Evolutionary conservation across 2,113 vertebrate species (phyloP).

Genomic region (Oryzias curvinotus): DNA sequence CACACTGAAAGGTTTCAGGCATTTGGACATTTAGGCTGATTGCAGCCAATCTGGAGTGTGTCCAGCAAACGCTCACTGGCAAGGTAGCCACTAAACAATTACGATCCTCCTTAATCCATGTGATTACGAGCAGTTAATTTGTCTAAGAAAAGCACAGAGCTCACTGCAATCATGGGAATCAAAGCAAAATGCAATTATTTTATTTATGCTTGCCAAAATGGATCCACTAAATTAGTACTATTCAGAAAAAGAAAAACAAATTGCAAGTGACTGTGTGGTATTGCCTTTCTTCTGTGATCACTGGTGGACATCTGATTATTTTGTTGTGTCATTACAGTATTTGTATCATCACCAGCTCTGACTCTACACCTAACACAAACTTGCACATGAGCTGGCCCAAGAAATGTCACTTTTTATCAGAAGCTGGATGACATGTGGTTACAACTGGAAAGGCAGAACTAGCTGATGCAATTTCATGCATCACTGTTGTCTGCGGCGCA

Average conservation of each 20-base stretch:
- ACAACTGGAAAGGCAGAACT: slow-evolving; percentile 46
- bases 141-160: not conserved
- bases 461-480: slow-evolving; percentile 72
- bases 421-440: slow-evolving; percentile 55
- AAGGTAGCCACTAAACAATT: slow-evolving; percentile 14
- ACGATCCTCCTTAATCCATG: slow-evolving; percentile 13
- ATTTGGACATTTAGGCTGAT: slow-evolving; percentile 21
- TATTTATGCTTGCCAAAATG: slow-evolving; percentile 4
- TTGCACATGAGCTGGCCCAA: slow-evolving; percentile 20
- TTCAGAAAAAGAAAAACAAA: not conserved
- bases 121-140: slow-evolving; percentile 25
- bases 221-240: not conserved
- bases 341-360: slow-evolving; percentile 2
- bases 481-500: slow-evolving; percentile 36
- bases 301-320: not conserved
- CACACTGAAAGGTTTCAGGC: not conserved
- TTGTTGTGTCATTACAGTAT: not conserved
- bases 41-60: slow-evolving; percentile 2
- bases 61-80: slow-evolving; percentile 13
- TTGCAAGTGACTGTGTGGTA: not conserved
- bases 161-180: not conserved
- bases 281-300: not conserved
- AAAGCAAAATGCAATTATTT: slow-evolving; percentile 6
- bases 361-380: too few species aligned
- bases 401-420: slow-evolving; percentile 54